These are phyloP conservation scores for Macropodus opercularis DNA, from an alignment of 2,797 vertebrate species.

Conservation along the genomic window DNA sequence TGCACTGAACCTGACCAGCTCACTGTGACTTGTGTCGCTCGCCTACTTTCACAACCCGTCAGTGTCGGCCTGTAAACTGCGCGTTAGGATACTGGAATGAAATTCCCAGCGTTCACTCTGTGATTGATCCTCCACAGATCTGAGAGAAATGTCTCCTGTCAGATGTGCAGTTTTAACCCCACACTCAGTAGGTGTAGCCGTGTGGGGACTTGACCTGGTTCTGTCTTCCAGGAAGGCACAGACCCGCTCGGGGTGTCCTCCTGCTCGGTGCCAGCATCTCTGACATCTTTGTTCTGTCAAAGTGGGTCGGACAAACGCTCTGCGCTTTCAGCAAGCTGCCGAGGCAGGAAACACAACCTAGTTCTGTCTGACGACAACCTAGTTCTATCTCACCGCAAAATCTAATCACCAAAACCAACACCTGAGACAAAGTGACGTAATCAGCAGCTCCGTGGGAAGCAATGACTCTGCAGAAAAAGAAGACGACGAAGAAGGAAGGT, in stretches of 20 bases:
- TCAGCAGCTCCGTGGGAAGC: neutral
- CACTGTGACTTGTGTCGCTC: neutral
- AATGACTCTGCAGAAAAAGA: neutral
- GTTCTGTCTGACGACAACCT: slow-evolving; percentile 49
- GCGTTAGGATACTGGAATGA: neutral
- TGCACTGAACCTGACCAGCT: neutral
- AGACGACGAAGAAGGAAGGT: neutral
- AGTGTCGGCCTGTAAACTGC: no score
- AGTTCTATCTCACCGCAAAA: slow-evolving; percentile 52
- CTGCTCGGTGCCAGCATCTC: neutral
- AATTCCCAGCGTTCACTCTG: slow-evolving; percentile 1
- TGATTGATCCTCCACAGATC: neutral
- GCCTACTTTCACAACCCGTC: no score
- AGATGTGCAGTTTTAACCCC: neutral
- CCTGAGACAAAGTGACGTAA: neutral
- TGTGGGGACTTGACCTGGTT: slow-evolving; percentile 51
- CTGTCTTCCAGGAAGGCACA: slow-evolving; percentile 48
- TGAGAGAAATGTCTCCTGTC: neutral
- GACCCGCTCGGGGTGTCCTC: neutral
- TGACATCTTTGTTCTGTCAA: slow-evolving; percentile 2
- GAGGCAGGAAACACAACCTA: slow-evolving; percentile 1
- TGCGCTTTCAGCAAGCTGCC: slow-evolving; percentile 18
- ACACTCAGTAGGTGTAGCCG: neutral
- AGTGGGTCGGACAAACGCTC: slow-evolving; percentile 39
- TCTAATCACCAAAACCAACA: slow-evolving; percentile 38